Conservation (phyloP, 2,888 invertebrate genomes). For the Heliconius ethilla region DNA sequence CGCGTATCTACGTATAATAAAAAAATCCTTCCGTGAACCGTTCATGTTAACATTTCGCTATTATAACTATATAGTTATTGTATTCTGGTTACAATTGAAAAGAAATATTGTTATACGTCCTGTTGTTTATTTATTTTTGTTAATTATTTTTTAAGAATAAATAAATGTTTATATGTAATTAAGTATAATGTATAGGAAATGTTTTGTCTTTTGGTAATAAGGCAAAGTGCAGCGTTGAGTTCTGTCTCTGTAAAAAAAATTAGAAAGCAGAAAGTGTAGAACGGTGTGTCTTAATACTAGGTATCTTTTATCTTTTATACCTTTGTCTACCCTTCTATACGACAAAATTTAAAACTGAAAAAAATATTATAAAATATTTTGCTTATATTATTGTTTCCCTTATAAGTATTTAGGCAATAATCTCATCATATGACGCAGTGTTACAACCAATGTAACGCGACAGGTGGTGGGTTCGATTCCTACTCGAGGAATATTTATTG, state of each 20-base stretch:
- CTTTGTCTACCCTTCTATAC: no score
- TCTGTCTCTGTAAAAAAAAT: background rate
- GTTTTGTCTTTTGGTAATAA: no score
- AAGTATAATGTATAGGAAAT: background rate
- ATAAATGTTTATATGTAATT: background rate
- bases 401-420: no score
- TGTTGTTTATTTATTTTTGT: background rate
- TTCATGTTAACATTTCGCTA: slow-evolving; percentile 2
- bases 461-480: no score
- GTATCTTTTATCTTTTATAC: background rate
- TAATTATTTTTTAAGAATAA: background rate
- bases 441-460: no score
- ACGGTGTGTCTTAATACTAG: no score
- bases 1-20: slow-evolving; percentile 63
- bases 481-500: no score
- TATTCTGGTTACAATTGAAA: background rate
- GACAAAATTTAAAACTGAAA: no score
- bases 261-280: background rate
- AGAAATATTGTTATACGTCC: background rate
- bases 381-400: no score
- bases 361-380: no score
- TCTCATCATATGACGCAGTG: no score
- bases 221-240: background rate
- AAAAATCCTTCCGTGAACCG: slow-evolving; percentile 57
- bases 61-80: slow-evolving; percentile 7